phyloP scores from a whole-genome alignment of 2,797 vertebrate genomes.

The Sphaeramia orbicularis region DNA sequence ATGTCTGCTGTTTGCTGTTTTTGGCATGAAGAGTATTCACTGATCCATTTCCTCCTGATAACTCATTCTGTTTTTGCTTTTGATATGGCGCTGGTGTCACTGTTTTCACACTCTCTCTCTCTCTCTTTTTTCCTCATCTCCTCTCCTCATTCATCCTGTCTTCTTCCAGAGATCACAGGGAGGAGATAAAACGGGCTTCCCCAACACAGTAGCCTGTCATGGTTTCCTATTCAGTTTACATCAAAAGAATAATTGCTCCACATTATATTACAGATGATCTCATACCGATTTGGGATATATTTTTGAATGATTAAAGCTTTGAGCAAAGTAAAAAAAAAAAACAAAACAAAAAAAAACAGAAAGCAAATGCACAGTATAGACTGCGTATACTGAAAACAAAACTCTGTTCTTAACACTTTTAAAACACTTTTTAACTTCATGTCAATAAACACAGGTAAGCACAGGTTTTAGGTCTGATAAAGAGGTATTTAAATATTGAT shows the following conservation, averaged over 20 bases:
- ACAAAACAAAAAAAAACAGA: constrained; percentile 2
- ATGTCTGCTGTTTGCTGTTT: constrained; percentile 70
- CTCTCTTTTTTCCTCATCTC: not conserved
- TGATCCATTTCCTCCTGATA: constrained; percentile 77
- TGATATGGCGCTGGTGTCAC: constrained; percentile 48
- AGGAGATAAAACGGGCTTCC: constrained; percentile 61
- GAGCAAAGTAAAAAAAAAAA: constrained; percentile 19
- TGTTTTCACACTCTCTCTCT: constrained; percentile 48
- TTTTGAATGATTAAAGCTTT: constrained; percentile 42
- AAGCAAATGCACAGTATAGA: not conserved
- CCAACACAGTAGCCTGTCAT: constrained; percentile 55
- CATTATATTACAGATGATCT: constrained; percentile 57
- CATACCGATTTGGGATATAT: constrained; percentile 41
- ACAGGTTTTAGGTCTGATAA: constrained; percentile 51
- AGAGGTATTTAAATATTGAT: constrained; percentile 73
- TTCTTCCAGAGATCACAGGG: constrained; percentile 65
- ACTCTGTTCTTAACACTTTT: constrained; percentile 25
- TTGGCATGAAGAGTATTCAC: constrained; percentile 67
- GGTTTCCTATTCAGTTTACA: constrained; percentile 58
- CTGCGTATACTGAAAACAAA: constrained; percentile 28
- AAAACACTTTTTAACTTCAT: constrained; percentile 27
- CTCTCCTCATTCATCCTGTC: constrained; percentile 28
- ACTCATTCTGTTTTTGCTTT: constrained; percentile 75
- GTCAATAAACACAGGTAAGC: constrained; percentile 33
- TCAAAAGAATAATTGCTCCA: constrained; percentile 52